Conservation (phyloP, 2,888 invertebrate genomes). For the Drosophila neutralis region DNA sequence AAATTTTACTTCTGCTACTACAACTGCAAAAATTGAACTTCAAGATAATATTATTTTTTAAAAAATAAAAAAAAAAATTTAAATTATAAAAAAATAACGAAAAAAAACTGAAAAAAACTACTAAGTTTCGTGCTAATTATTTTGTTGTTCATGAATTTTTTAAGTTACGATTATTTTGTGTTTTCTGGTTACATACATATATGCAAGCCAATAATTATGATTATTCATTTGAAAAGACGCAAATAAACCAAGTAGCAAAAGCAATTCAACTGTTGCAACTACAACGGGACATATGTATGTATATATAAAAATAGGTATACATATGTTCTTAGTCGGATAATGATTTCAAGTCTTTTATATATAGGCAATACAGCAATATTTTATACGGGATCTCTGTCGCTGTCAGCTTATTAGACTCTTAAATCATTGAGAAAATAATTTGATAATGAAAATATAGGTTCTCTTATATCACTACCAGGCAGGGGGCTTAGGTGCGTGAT, state of each 20-base stretch:
- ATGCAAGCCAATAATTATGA: slow-evolving; percentile 28
- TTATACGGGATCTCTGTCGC: neutral
- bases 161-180: slow-evolving; percentile 27
- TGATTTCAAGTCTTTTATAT: neutral
- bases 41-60: slow-evolving; percentile 82
- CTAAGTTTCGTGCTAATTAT: slow-evolving; percentile 57
- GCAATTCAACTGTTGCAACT: slow-evolving; percentile 16
- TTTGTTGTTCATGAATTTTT: slow-evolving; percentile 64
- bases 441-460: neutral
- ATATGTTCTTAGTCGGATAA: neutral
- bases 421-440: neutral
- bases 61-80: slow-evolving; percentile 79
- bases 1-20: slow-evolving; percentile 83
- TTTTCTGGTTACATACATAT: slow-evolving; percentile 6
- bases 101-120: slow-evolving; percentile 66
- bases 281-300: slow-evolving; percentile 1
- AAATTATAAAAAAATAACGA: slow-evolving; percentile 80
- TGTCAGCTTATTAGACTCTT: neutral
- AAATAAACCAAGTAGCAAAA: slow-evolving; percentile 70
- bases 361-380: neutral
- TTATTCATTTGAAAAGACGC: slow-evolving; percentile 53
- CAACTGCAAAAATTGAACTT: slow-evolving; percentile 83
- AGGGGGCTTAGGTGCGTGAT: too few species aligned
- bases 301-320: neutral
- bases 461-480: neutral